Conservation (phyloP, 2,888 invertebrate genomes). For the Fissipunctia ypsillon region DNA sequence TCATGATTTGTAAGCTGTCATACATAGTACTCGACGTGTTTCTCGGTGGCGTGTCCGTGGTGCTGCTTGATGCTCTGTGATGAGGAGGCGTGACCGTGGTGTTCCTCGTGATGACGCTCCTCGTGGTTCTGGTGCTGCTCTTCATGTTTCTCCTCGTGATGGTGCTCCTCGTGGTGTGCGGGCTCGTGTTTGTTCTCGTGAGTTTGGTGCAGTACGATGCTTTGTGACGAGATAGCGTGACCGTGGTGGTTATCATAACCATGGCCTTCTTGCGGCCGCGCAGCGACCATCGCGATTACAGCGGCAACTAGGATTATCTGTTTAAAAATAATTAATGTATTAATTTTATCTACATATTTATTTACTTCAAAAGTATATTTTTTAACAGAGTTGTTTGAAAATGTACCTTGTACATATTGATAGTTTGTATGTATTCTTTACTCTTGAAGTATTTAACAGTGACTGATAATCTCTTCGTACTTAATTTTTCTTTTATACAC, state of each 20-base stretch:
- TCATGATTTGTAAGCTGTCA: neutral
- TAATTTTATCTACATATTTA: neutral
- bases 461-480: slow-evolving; percentile 36
- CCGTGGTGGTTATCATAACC: slow-evolving; percentile 65
- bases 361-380: neutral
- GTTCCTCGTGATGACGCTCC: slow-evolving; percentile 36
- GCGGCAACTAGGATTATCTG: slow-evolving; percentile 44
- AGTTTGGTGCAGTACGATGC: slow-evolving; percentile 72
- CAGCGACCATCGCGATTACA: slow-evolving; percentile 46
- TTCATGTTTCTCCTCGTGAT: slow-evolving; percentile 11
- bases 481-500: slow-evolving; percentile 52
- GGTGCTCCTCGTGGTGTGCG: slow-evolving; percentile 3
- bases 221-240: slow-evolving; percentile 76
- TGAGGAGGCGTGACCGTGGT: slow-evolving; percentile 67
- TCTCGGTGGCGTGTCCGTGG: slow-evolving; percentile 67
- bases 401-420: slow-evolving; percentile 59
- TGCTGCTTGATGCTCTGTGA: slow-evolving; percentile 76
- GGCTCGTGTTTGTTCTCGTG: slow-evolving; percentile 39
- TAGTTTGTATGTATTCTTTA: slow-evolving; percentile 8
- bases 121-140: slow-evolving; percentile 41
- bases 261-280: slow-evolving; percentile 49
- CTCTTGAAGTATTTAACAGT: slow-evolving; percentile 14
- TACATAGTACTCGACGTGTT: slow-evolving; percentile 64
- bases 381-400: neutral
- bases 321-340: neutral